Conservation (phyloP, 2,888 invertebrate genomes). For the Laspeyria flexula region DNA sequence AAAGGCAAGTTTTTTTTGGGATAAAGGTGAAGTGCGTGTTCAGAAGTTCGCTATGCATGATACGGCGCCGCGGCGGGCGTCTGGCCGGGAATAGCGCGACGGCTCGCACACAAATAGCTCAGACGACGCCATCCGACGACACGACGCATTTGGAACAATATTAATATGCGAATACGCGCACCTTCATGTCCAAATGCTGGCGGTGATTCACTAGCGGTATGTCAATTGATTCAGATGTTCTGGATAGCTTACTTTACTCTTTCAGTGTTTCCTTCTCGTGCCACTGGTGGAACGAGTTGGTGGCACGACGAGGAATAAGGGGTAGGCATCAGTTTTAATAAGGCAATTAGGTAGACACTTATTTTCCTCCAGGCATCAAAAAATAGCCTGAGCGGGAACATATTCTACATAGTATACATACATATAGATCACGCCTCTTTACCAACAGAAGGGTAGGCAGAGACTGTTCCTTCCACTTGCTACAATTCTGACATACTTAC, state of each 20-base stretch:
- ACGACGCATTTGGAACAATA: conserved; percentile 63
- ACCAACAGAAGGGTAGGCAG: too few species aligned
- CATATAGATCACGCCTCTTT: too few species aligned
- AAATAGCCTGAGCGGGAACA: too few species aligned
- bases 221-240: conserved; percentile 1
- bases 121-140: conserved; percentile 62
- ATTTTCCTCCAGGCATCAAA: too few species aligned
- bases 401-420: too few species aligned
- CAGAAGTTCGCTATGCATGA: conserved; percentile 52
- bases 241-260: not conserved
- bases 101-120: conserved; percentile 63
- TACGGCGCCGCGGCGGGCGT: conserved; percentile 58
- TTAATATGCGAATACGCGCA: conserved; percentile 65
- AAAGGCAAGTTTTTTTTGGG: conserved; percentile 58
- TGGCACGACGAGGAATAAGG: too few species aligned
- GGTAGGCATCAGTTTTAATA: too few species aligned
- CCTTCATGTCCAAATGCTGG: conserved; percentile 48
- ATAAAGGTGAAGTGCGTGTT: conserved; percentile 65
- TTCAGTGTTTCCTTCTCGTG: too few species aligned
- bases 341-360: too few species aligned
- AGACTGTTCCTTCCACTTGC: too few species aligned
- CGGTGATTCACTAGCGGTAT: conserved; percentile 51
- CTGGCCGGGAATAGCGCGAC: conserved; percentile 62
- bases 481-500: too few species aligned
- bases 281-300: too few species aligned